Evolutionary conservation across 2,113 vertebrate genomes (phyloP), one percentile per base, ranked within the genome.

Genomic region (Indicator maculatus): DNA sequence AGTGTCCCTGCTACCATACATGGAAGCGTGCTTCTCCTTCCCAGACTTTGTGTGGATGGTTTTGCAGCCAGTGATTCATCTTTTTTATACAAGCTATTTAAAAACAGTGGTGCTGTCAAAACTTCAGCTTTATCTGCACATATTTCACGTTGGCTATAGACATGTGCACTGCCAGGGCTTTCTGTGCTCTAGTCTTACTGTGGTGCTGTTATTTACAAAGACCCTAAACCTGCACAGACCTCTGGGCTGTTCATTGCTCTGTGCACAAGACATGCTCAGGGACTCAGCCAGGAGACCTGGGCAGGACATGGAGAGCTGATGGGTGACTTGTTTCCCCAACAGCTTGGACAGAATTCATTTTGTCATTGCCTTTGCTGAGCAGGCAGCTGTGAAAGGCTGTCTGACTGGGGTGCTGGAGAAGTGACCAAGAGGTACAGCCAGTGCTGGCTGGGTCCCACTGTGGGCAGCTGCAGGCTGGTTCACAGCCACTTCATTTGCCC

Each of bases 371-470:
- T 24, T 76, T 59, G 30, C 52, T 24, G 33, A 17, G 7, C 18
- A 24, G 23, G 10, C 18, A 28, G 19, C 39, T n/a, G 41, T 44
- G 19, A 61, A 55, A 44, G 31, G 15, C 18, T 15, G 16, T 3
- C 41, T 63, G 61, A n/a, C 16, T 1, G 2, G 59, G 66, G 50
- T 52, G 23, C 50, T 52, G 50, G 61, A 36, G 61, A 50, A 36
- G 33, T 14, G 53, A 30, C 86, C n/a, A 0, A 36, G 64, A 66
- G 85, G 31, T 90, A 45, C 38, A 53, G 44, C 30, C 21, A 18
- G 61, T 3, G 0, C 73, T 21, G 61, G 26, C 53, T 23, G 4
- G 58, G 15, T 66, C 41, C 44, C 0, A 0, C 31, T 1, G 1
- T 0, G 3, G 36, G 41, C 9, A 24, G 30, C 79, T 63, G 66